Evolutionary conservation across 1,140 invertebrate species (phyloP).

Genomic region (Penaeus indicus): DNA sequence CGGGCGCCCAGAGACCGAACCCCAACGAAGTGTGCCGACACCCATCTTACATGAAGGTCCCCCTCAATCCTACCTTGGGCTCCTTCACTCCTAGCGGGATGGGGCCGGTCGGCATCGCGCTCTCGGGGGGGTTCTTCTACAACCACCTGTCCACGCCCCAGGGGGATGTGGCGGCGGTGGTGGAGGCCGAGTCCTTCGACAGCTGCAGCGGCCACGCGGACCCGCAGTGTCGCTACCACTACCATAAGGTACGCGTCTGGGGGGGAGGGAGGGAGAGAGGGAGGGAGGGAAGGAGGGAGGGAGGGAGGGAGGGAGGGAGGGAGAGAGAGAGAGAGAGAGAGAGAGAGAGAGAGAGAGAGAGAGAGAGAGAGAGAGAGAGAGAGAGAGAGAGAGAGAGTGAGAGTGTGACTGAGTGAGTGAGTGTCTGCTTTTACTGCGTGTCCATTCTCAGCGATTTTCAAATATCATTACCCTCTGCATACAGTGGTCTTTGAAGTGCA

Average conservation of each 20-base stretch:
- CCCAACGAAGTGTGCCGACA: constrained; percentile 31
- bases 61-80: neutral
- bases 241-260: constrained; percentile 12
- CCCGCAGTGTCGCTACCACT: constrained; percentile 27
- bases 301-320: no score
- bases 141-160: neutral
- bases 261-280: no score
- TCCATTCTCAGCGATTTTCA: no score
- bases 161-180: constrained; percentile 12
- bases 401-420: no score
- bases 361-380: no score
- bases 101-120: constrained; percentile 5
- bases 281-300: no score
- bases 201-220: constrained; percentile 36
- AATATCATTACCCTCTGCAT: neutral
- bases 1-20: neutral
- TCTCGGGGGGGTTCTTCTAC: constrained; percentile 21
- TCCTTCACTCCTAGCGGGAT: neutral
- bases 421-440: no score
- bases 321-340: no score
- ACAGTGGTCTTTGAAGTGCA: neutral
- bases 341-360: no score
- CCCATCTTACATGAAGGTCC: constrained; percentile 24
- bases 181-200: constrained; percentile 27
- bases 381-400: no score